Conservation (phyloP, 1,140 invertebrate genomes). For the Drosophila watanabei region DNA sequence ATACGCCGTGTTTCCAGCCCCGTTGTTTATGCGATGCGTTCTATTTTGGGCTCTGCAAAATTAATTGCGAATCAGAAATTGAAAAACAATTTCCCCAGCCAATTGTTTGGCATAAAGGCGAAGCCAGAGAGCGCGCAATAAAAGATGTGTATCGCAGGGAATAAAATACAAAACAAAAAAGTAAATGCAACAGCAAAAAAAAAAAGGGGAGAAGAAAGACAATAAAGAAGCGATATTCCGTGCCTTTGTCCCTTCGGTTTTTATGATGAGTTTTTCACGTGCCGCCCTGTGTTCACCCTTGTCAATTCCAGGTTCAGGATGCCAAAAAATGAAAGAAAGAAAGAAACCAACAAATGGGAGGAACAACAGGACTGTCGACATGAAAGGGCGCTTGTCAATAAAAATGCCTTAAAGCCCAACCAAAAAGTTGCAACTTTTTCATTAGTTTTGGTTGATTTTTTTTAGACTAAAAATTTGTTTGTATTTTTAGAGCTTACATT, state of each 20-base stretch:
- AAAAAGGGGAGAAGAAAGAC: slow-evolving; percentile 11
- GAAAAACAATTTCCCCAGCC: slow-evolving; percentile 46
- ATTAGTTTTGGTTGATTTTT: slow-evolving; percentile 20
- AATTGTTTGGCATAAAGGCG: slow-evolving; percentile 49
- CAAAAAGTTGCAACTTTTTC: slow-evolving; percentile 36
- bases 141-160: slow-evolving; percentile 32
- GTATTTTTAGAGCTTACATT: slow-evolving; percentile 36
- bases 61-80: slow-evolving; percentile 55
- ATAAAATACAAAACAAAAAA: slow-evolving; percentile 32
- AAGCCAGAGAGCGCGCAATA: slow-evolving; percentile 16
- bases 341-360: slow-evolving; percentile 26
- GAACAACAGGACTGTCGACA: slow-evolving; percentile 16
- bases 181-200: too few relatives aligned
- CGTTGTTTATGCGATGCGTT: slow-evolving; percentile 44
- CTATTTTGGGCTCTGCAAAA: slow-evolving; percentile 45
- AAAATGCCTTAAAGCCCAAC: slow-evolving; percentile 60
- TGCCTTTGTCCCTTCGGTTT: slow-evolving; percentile 36
- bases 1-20: slow-evolving; percentile 54
- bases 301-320: slow-evolving; percentile 52
- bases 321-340: slow-evolving; percentile 7
- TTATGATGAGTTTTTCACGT: slow-evolving; percentile 79
- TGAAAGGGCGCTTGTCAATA: slow-evolving; percentile 64
- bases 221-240: slow-evolving; percentile 33
- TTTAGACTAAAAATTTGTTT: slow-evolving; percentile 32
- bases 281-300: slow-evolving; percentile 59